These are phyloP conservation scores for Cricetomys ansorgei DNA, from an alignment of 2,113 vertebrate species.

Conservation along the genomic window DNA sequence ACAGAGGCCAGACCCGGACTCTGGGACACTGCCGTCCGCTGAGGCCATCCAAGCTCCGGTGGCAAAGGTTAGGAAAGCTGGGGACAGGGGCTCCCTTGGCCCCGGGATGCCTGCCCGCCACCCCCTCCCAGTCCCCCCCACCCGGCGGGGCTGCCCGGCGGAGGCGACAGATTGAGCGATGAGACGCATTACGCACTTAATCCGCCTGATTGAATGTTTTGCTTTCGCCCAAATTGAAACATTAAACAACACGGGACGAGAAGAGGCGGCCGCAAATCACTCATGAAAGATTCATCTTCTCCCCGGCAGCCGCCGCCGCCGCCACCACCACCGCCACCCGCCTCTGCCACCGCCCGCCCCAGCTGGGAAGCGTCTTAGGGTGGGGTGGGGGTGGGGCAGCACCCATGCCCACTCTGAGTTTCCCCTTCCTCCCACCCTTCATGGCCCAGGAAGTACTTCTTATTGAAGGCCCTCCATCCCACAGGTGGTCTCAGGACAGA, in stretches of 20 bases:
- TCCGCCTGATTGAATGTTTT: constrained; percentile 99
- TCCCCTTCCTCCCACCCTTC: background rate
- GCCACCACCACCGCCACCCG: constrained; percentile 60
- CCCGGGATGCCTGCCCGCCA: constrained; percentile 52
- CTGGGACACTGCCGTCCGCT: background rate
- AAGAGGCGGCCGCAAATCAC: constrained; percentile 87
- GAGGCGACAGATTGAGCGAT: constrained; percentile 97
- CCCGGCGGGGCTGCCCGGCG: constrained; percentile 87
- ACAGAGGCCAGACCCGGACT: background rate
- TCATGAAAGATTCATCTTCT: constrained; percentile 89
- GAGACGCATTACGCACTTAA: constrained; percentile 98
- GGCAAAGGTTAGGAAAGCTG: constrained; percentile 19
- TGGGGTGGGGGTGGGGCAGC: constrained; percentile 56
- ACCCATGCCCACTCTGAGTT: background rate
- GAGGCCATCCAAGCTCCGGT: background rate
- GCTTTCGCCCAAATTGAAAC: constrained; percentile 99
- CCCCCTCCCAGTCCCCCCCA: constrained; percentile 81
- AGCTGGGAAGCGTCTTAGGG: constrained; percentile 49
- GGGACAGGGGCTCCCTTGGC: background rate
- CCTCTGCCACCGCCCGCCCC: constrained; percentile 69
- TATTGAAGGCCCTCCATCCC: constrained; percentile 45
- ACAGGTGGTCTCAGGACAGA: constrained; percentile 56
- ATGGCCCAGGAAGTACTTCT: constrained; percentile 48
- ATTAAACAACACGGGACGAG: constrained; percentile 96
- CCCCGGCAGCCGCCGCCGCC: constrained; percentile 80